These are phyloP conservation scores for Crotalus horridus DNA, from an alignment of 2,113 vertebrate genomes.

Conservation along the genomic window DNA sequence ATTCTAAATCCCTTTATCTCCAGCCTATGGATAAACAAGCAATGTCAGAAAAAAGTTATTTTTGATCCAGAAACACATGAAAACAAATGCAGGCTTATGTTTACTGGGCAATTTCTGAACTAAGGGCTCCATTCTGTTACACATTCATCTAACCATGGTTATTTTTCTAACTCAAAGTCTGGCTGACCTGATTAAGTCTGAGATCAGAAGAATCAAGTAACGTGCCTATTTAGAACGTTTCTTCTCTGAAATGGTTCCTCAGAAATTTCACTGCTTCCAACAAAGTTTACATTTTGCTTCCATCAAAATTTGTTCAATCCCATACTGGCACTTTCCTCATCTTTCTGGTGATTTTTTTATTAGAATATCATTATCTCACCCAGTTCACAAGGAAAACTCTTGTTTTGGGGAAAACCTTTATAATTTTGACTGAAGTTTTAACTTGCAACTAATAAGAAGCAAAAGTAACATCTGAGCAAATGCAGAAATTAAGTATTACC, in stretches of 20 bases:
- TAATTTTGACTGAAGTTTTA: not conserved
- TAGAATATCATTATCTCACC: not conserved
- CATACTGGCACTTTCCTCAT: not conserved
- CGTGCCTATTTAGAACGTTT: not conserved
- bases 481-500: slow-evolving; percentile 65
- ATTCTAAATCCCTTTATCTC: not conserved
- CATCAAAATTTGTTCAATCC: not conserved
- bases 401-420: not conserved
- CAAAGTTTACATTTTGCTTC: not conserved
- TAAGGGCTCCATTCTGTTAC: not conserved
- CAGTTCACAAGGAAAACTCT: not conserved
- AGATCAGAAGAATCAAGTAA: not conserved
- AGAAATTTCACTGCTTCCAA: not conserved
- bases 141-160: not conserved
- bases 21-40: not conserved
- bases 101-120: not conserved
- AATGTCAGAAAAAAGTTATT: not conserved
- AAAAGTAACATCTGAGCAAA: not conserved
- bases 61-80: not conserved
- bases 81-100: not conserved
- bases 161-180: not conserved
- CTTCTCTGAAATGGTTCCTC: not conserved
- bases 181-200: not conserved
- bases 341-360: not conserved
- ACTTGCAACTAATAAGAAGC: not conserved